Conservation (phyloP, 2,888 invertebrate species). For the Aquatica leii region DNA sequence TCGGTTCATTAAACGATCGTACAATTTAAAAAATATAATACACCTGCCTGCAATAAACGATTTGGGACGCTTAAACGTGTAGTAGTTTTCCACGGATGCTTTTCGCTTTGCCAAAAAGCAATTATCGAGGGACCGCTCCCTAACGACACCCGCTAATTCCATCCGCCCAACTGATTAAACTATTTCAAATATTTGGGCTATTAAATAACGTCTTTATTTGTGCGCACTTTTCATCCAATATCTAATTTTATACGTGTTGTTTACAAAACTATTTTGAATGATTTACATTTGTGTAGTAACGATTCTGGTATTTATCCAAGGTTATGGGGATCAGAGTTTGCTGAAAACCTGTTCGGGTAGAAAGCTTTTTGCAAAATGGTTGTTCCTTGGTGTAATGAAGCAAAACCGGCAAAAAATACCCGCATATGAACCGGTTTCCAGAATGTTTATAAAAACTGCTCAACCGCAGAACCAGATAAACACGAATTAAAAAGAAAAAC, state of each 20-base stretch:
- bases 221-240: slow-evolving; percentile 16
- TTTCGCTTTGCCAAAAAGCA: slow-evolving; percentile 33
- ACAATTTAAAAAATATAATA: no score
- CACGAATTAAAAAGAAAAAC: slow-evolving; percentile 37
- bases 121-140: slow-evolving; percentile 35
- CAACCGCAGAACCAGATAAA: slow-evolving; percentile 33
- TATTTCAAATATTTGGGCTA: slow-evolving; percentile 16
- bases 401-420: slow-evolving; percentile 31
- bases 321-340: slow-evolving; percentile 14
- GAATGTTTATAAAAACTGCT: slow-evolving; percentile 30
- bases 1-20: no score
- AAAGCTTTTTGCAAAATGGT: slow-evolving; percentile 30
- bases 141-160: slow-evolving; percentile 18
- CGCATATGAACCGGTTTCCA: slow-evolving; percentile 34
- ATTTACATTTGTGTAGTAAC: slow-evolving; percentile 14
- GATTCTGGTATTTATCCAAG: slow-evolving; percentile 28
- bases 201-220: slow-evolving; percentile 32
- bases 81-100: slow-evolving; percentile 24
- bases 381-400: slow-evolving; percentile 30
- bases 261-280: slow-evolving; percentile 21
- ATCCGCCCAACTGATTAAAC: slow-evolving; percentile 29
- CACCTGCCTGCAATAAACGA: no score
- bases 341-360: slow-evolving; percentile 27
- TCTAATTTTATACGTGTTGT: slow-evolving; percentile 27
- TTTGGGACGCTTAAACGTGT: neutral